phyloP scores from a whole-genome alignment of 2,113 vertebrate species.

The Chaenocephalus aceratus region DNA sequence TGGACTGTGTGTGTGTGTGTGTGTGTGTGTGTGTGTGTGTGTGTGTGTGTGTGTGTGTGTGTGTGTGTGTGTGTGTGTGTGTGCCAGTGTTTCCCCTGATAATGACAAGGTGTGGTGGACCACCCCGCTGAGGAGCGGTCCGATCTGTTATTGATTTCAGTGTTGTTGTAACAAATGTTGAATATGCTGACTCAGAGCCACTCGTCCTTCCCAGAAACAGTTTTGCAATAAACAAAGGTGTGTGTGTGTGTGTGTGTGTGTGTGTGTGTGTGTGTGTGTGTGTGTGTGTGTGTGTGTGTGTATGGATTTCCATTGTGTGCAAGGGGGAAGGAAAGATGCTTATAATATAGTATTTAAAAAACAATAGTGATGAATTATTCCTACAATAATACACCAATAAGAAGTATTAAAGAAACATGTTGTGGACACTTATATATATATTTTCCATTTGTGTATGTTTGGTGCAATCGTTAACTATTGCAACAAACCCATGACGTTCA shows the following conservation, averaged over 20 bases:
- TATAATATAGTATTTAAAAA: too few species aligned
- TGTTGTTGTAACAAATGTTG: conserved; percentile 5
- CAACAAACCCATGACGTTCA: too few species aligned
- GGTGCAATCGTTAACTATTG: too few species aligned
- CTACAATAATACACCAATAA: too few species aligned
- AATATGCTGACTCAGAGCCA: background rate
- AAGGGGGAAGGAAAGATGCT: too few species aligned
- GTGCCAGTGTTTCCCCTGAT: background rate
- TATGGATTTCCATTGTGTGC: too few species aligned
- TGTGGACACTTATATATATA: background rate
- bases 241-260: conserved; percentile 7
- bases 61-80: conserved; percentile 10
- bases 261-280: conserved; percentile 12
- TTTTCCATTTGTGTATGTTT: too few species aligned
- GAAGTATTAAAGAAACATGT: background rate
- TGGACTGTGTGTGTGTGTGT: conserved; percentile 35
- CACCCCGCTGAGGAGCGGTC: conserved; percentile 18
- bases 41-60: conserved; percentile 9
- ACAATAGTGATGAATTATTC: too few species aligned
- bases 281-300: background rate
- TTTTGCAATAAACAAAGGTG: background rate
- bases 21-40: conserved; percentile 32
- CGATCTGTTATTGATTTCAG: conserved; percentile 34
- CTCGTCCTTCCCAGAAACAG: conserved; percentile 43
- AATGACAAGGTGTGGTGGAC: conserved; percentile 43